A percentile compares a stretch with the other conserved stretches of the same genome.
phyloP scores from a whole-genome alignment of 2,797 vertebrate genomes.

The Danionella dracula region DNA sequence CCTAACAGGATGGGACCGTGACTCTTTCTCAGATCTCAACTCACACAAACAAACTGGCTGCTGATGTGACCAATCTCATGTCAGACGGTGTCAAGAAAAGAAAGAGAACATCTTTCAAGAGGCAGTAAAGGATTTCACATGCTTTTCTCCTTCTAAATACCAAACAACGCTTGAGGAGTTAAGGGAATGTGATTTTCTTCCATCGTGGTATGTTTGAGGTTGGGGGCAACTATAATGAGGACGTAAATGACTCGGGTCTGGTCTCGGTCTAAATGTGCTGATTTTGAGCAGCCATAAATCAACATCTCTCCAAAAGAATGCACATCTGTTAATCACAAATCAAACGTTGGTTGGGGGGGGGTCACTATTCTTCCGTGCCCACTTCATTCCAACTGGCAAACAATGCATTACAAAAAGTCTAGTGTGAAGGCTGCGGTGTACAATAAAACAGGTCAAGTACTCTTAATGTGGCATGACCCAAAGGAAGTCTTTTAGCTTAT shows the following conservation, averaged over 20 bases:
- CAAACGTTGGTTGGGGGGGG: slow-evolving; percentile 22
- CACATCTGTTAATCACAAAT: slow-evolving; percentile 70
- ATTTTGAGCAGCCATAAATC: slow-evolving; percentile 44
- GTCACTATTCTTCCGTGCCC: slow-evolving; percentile 22
- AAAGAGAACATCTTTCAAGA: neutral
- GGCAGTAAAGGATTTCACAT: neutral
- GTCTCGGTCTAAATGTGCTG: slow-evolving; percentile 35
- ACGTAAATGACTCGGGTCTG: slow-evolving; percentile 45
- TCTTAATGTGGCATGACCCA: slow-evolving; percentile 49
- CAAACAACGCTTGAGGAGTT: neutral
- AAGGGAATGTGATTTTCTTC: slow-evolving; percentile 23
- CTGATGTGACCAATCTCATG: slow-evolving; percentile 14
- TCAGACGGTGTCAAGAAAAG: neutral
- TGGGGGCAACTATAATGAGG: slow-evolving; percentile 35
- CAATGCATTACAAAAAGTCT: slow-evolving; percentile 46
- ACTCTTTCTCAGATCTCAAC: neutral
- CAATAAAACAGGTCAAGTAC: slow-evolving; percentile 43
- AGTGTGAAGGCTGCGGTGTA: slow-evolving; percentile 27
- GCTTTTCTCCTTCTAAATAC: neutral
- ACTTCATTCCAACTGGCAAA: slow-evolving; percentile 42
- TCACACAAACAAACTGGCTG: slow-evolving; percentile 7
- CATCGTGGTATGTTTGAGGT: slow-evolving; percentile 1
- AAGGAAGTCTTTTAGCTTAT: slow-evolving; percentile 48
- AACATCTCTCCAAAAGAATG: slow-evolving; percentile 35
- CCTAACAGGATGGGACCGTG: slow-evolving; percentile 26